A percentile compares a stretch with the other conserved stretches of the same genome.
These are phyloP conservation scores for Pilophorus perplexus DNA, from an alignment of 2,888 invertebrate genomes.

Conservation along the genomic window DNA sequence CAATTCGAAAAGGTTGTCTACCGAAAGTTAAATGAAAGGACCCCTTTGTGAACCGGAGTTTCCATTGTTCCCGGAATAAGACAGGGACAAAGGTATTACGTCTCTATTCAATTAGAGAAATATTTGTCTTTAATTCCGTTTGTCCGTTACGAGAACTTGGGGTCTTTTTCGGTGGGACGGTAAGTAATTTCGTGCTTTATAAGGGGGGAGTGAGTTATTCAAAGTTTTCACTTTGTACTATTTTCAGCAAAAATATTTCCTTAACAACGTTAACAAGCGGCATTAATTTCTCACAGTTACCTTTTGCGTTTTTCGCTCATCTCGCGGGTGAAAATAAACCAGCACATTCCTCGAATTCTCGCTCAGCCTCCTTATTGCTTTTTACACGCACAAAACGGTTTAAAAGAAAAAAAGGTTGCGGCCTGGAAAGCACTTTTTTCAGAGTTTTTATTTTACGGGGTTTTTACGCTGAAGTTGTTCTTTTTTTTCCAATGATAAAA, in stretches of 20 bases:
- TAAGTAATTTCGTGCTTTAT: constrained; percentile 6
- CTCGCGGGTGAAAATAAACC: no score
- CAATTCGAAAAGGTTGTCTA: neutral
- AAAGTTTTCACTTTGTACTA: constrained; percentile 17
- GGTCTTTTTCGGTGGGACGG: neutral
- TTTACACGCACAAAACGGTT: no score
- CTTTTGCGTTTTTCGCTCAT: no score
- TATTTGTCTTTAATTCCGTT: constrained; percentile 33
- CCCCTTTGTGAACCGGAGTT: neutral
- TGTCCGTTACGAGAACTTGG: neutral
- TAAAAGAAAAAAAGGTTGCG: no score
- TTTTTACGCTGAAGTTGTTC: no score
- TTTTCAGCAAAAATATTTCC: neutral
- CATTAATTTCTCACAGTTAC: no score
- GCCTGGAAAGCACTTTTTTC: no score
- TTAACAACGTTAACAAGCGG: constrained; percentile 13
- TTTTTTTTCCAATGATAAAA: no score
- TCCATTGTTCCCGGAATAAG: constrained; percentile 1
- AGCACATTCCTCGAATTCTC: no score
- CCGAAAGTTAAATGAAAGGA: constrained; percentile 5
- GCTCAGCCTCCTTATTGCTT: no score
- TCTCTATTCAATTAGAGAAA: constrained; percentile 28
- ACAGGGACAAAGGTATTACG: constrained; percentile 13
- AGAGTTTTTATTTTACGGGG: no score
- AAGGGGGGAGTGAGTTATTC: constrained; percentile 10